Conservation (phyloP, 1,140 invertebrate species). For the Coenobita brevimanus region DNA sequence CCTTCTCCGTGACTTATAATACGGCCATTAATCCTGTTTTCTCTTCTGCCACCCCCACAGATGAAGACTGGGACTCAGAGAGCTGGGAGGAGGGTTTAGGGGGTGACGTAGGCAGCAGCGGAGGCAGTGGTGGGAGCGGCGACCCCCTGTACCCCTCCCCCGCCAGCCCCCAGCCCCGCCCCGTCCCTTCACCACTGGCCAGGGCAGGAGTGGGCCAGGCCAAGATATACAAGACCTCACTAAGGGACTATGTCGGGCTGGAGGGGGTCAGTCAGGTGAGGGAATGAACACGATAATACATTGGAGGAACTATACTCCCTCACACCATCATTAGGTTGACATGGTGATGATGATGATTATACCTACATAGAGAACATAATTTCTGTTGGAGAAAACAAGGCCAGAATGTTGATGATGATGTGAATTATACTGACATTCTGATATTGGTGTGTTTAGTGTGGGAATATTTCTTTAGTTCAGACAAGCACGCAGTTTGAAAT, state of each 20-base stretch:
- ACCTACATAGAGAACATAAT: no score
- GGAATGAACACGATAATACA: no score
- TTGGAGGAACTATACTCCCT: no score
- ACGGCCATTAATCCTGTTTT: neutral
- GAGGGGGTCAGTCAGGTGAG: constrained; percentile 71
- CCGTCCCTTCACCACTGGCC: neutral
- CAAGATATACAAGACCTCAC: constrained; percentile 71
- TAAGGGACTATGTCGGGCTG: constrained; percentile 71
- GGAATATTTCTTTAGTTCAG: no score
- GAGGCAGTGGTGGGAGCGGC: neutral
- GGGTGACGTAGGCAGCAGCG: constrained; percentile 9
- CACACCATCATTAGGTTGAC: no score
- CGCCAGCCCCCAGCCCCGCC: neutral
- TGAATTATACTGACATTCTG: no score
- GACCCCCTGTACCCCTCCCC: neutral
- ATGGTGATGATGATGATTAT: no score
- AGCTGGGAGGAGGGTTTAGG: constrained; percentile 36
- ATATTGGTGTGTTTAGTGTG: no score
- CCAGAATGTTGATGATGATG: no score
- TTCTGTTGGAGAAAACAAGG: no score
- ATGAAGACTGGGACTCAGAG: constrained; percentile 63
- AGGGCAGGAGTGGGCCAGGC: constrained; percentile 52
- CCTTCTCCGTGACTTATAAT: no score
- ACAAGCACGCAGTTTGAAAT: no score
- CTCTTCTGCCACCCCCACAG: neutral